Evolutionary conservation across 2,888 invertebrate genomes (phyloP).

Genomic region (Leucophenga montana): DNA sequence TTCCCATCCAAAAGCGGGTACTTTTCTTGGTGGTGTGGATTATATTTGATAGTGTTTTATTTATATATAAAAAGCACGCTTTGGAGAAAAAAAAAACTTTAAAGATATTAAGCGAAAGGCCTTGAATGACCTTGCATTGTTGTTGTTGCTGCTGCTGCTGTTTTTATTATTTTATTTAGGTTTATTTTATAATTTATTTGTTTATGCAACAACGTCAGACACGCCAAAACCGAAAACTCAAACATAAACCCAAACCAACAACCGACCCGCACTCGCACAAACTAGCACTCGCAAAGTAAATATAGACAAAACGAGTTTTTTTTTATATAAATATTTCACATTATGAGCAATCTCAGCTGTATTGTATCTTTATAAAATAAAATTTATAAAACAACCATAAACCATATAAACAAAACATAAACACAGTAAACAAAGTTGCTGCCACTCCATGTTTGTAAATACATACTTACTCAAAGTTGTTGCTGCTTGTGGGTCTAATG

Average conservation of each 20-base stretch:
- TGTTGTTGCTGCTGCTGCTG: neutral
- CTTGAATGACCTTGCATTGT: constrained; percentile 20
- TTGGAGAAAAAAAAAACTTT: neutral
- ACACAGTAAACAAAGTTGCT: too few relatives aligned
- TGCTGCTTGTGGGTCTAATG: too few relatives aligned
- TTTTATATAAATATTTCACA: too few relatives aligned
- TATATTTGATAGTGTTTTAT: neutral
- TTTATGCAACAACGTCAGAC: too few relatives aligned
- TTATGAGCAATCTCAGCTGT: neutral
- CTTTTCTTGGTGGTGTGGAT: neutral
- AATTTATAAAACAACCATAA: neutral
- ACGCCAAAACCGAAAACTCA: neutral
- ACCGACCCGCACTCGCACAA: neutral
- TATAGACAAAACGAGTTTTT: neutral
- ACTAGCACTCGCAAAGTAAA: neutral
- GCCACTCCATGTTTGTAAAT: too few relatives aligned
- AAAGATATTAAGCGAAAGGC: constrained; percentile 20
- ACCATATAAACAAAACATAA: too few relatives aligned
- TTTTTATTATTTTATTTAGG: neutral
- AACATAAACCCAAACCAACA: neutral
- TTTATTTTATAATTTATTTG: neutral
- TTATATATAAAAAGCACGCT: neutral
- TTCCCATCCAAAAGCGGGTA: too few relatives aligned
- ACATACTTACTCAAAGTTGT: too few relatives aligned
- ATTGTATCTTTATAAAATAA: neutral